A percentile compares a stretch with the other conserved stretches of the same genome.
Conservation (phyloP, 2,797 vertebrate genomes). For the Percopsis omiscomaycus region DNA sequence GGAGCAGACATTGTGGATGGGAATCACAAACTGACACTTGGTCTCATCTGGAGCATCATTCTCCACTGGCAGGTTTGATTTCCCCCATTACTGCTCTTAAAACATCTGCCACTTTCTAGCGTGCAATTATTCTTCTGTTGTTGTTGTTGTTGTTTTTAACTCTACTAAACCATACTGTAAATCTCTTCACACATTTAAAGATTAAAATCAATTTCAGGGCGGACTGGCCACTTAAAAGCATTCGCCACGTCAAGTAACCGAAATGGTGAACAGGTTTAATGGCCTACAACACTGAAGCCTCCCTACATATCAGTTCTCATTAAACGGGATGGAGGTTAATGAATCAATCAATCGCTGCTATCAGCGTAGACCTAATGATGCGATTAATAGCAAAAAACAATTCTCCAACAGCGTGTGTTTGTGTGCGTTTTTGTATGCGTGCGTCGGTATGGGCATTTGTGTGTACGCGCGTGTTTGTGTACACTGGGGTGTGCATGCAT, state of each 20-base stretch:
- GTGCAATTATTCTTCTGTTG: background rate
- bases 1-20: constrained; percentile 98
- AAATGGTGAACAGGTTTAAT: constrained; percentile 16
- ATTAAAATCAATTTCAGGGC: constrained; percentile 9
- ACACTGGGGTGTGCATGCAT: background rate
- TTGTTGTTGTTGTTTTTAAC: constrained; percentile 15
- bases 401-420: constrained; percentile 27
- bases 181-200: constrained; percentile 19
- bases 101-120: constrained; percentile 2
- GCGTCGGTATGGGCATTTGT: background rate
- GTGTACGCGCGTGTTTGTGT: background rate
- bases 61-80: constrained; percentile 95
- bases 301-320: constrained; percentile 12
- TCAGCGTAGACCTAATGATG: constrained; percentile 51
- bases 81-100: constrained; percentile 9
- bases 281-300: constrained; percentile 10
- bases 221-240: constrained; percentile 5
- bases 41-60: constrained; percentile 99
- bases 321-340: constrained; percentile 40
- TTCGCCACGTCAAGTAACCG: constrained; percentile 8
- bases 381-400: constrained; percentile 51
- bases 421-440: background rate
- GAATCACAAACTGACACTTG: constrained; percentile 97
- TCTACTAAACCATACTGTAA: no score
- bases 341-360: constrained; percentile 45